phyloP scores from a whole-genome alignment of 2,888 invertebrate species.

The Malthinus seriepunctatus region DNA sequence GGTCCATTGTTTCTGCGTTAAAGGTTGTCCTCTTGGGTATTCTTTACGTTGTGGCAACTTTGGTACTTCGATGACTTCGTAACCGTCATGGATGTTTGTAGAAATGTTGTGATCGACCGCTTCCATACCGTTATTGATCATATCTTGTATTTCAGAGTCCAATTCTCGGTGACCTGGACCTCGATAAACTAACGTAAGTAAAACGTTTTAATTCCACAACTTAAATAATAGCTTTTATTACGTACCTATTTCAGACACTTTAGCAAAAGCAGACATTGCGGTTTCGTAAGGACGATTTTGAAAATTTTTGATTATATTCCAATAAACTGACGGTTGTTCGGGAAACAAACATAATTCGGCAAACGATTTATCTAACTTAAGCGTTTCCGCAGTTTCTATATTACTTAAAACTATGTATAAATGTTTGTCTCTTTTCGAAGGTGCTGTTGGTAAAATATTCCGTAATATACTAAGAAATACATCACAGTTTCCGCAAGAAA shows the following conservation, averaged over 20 bases:
- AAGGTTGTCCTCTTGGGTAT: constrained; percentile 71
- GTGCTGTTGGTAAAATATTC: constrained; percentile 65
- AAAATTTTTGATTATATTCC: constrained; percentile 64
- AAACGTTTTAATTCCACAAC: constrained; percentile 5
- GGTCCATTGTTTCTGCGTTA: constrained; percentile 81
- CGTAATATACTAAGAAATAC: constrained; percentile 68
- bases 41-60: constrained; percentile 72
- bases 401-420: constrained; percentile 72
- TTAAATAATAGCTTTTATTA: constrained; percentile 1
- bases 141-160: constrained; percentile 65
- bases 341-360: constrained; percentile 83
- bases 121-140: constrained; percentile 62
- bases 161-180: constrained; percentile 65
- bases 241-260: constrained; percentile 78
- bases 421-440: constrained; percentile 73
- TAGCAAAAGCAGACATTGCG: constrained; percentile 84
- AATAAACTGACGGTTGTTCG: constrained; percentile 68
- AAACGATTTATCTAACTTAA: constrained; percentile 81
- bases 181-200: constrained; percentile 58
- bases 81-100: constrained; percentile 67
- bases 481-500: constrained; percentile 86
- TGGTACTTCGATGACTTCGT: constrained; percentile 70
- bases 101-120: constrained; percentile 56
- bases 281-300: constrained; percentile 78
- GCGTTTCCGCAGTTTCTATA: constrained; percentile 64